Evolutionary conservation across 2,888 invertebrate genomes (phyloP).

Genomic region (Eretmocerus hayati): DNA sequence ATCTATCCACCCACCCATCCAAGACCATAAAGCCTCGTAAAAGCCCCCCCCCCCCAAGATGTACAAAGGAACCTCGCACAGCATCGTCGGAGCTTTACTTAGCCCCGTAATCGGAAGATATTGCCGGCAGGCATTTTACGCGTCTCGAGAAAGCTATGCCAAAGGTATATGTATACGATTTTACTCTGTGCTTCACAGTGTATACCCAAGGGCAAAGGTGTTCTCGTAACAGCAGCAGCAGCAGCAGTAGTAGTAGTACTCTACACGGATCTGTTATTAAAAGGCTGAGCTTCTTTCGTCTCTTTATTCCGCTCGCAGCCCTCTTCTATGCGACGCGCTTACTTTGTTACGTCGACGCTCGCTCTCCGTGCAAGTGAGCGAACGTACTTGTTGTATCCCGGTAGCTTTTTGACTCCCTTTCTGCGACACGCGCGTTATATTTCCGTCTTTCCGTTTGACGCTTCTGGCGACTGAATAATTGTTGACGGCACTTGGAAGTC

Average conservation of each 20-base stretch:
- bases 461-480: background rate
- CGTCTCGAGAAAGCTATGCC: conserved; percentile 30
- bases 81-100: conserved; percentile 46
- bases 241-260: no score
- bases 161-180: no score
- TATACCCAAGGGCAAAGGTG: no score
- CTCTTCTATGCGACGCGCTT: no score
- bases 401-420: conserved; percentile 9
- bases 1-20: conserved; percentile 31
- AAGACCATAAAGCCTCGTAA: conserved; percentile 4
- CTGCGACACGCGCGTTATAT: background rate
- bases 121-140: conserved; percentile 46
- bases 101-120: conserved; percentile 47
- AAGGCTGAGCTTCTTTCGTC: conserved; percentile 28
- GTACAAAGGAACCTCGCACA: conserved; percentile 19
- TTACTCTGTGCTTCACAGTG: no score
- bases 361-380: no score
- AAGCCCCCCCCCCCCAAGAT: background rate
- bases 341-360: no score
- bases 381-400: no score
- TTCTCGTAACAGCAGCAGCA: no score
- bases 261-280: conserved; percentile 40
- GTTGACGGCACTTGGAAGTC: background rate
- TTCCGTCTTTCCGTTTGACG: background rate
- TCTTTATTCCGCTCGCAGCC: conserved; percentile 9